Percentiles rank a stretch among this genome's conserved stretches.
phyloP scores from a whole-genome alignment of 2,888 invertebrate species.

The Lamproptera curius region DNA sequence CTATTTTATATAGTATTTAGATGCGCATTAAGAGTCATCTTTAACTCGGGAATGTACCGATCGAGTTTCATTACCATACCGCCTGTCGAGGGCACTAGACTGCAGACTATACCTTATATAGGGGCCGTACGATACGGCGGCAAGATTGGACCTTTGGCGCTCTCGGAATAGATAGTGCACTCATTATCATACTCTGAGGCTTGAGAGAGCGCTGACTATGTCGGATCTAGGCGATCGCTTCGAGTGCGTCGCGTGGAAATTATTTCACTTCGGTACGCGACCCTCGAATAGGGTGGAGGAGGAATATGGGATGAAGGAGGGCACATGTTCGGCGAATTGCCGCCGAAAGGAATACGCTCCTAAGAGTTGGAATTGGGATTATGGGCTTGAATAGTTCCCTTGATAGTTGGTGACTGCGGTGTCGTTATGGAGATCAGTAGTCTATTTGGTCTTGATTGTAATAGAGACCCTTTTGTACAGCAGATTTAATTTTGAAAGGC shows the following conservation, averaged over 20 bases:
- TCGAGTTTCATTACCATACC: slow-evolving; percentile 68
- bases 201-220: slow-evolving; percentile 34
- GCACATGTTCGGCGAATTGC: too few species aligned
- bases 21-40: slow-evolving; percentile 70
- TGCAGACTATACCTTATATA: slow-evolving; percentile 33
- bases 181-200: slow-evolving; percentile 48
- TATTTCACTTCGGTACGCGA: slow-evolving; percentile 20
- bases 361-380: too few species aligned
- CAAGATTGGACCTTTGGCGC: slow-evolving; percentile 45
- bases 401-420: too few species aligned
- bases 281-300: too few species aligned
- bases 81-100: slow-evolving; percentile 52
- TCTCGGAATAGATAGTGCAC: slow-evolving; percentile 48
- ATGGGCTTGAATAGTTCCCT: too few species aligned
- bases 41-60: slow-evolving; percentile 59
- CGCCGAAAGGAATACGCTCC: not conserved
- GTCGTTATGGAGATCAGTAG: too few species aligned
- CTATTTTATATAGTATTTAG: slow-evolving; percentile 66
- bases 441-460: too few species aligned
- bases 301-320: too few species aligned
- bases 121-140: slow-evolving; percentile 39
- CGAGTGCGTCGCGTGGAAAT: slow-evolving; percentile 25
- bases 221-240: slow-evolving; percentile 38
- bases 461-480: too few species aligned
- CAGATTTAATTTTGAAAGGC: too few species aligned